A percentile compares a stretch with the other conserved stretches of the same genome.
These are phyloP conservation scores for Drosophila lacicola DNA, from an alignment of 2,888 invertebrate species.

Conservation along the genomic window DNA sequence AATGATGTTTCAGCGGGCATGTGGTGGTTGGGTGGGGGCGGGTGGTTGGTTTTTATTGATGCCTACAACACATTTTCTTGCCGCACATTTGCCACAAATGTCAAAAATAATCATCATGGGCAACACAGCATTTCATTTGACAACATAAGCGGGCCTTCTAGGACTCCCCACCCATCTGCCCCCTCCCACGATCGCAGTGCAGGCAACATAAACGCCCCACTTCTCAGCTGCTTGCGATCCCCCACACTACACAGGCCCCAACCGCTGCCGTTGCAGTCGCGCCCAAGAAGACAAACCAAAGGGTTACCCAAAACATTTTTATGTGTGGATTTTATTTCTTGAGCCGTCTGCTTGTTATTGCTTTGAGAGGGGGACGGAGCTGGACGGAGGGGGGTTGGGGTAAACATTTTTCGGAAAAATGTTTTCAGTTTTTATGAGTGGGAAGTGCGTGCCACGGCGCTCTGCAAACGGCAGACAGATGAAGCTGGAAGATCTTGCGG, in stretches of 20 bases:
- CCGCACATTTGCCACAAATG: constrained; percentile 79
- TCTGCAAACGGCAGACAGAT: constrained; percentile 4
- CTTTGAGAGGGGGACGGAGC: constrained; percentile 9
- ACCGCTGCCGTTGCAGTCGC: constrained; percentile 11
- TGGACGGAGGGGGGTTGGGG: neutral
- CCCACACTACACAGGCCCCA: neutral
- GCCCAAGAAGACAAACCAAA: constrained; percentile 53
- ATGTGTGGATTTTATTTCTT: constrained; percentile 67
- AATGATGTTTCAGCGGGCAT: neutral
- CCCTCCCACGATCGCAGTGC: neutral
- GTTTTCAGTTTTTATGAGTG: constrained; percentile 77
- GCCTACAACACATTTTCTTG: constrained; percentile 36
- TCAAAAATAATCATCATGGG: constrained; percentile 78
- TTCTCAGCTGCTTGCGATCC: constrained; percentile 15
- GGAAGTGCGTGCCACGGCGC: constrained; percentile 69
- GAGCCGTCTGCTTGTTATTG: constrained; percentile 62
- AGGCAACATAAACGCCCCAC: constrained; percentile 16
- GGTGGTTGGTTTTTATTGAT: neutral
- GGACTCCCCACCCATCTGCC: neutral
- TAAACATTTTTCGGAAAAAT: constrained; percentile 63
- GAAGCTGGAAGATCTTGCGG: constrained; percentile 31
- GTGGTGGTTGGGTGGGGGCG: neutral
- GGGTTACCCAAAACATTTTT: constrained; percentile 74
- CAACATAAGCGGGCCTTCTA: constrained; percentile 55
- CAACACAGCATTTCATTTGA: constrained; percentile 78